Evolutionary conservation across 2,113 vertebrate genomes (phyloP).

Genomic region (Camelus bactrianus): DNA sequence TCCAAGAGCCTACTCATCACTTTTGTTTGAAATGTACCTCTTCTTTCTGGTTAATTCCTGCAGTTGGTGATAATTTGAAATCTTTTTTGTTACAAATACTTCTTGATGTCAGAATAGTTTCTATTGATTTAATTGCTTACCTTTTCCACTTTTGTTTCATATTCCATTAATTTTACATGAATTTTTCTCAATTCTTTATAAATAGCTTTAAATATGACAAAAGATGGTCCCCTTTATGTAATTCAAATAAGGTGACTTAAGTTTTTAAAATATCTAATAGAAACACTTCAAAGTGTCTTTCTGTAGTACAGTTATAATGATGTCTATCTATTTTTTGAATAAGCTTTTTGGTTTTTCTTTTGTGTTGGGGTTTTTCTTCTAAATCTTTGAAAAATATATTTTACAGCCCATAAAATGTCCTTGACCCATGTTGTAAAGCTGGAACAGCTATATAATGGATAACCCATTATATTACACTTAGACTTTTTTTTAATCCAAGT

Average conservation of each 20-base stretch:
- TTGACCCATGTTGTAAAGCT: not conserved
- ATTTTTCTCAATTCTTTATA: slow-evolving; percentile 37
- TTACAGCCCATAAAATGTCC: slow-evolving; percentile 27
- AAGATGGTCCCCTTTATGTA: not conserved
- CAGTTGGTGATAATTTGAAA: slow-evolving; percentile 20
- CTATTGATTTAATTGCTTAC: not conserved
- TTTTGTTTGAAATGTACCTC: not conserved
- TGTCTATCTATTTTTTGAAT: slow-evolving; percentile 16
- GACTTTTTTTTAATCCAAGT: not conserved
- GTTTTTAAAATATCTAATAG: slow-evolving; percentile 27
- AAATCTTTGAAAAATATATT: slow-evolving; percentile 57
- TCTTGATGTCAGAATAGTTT: not conserved
- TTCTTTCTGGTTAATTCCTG: slow-evolving; percentile 13
- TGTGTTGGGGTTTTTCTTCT: not conserved
- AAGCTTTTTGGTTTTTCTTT: not conserved
- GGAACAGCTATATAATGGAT: slow-evolving; percentile 5
- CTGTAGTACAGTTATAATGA: not conserved
- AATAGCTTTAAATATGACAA: slow-evolving; percentile 42
- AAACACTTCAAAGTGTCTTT: slow-evolving; percentile 13
- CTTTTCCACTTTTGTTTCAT: slow-evolving; percentile 26
- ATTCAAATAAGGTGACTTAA: not conserved
- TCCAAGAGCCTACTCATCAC: not conserved
- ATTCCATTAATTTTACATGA: slow-evolving; percentile 37
- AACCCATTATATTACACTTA: slow-evolving; percentile 1
- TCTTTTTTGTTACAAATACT: slow-evolving; percentile 11